phyloP scores from a whole-genome alignment of 2,888 invertebrate genomes.

The Brenthis ino region DNA sequence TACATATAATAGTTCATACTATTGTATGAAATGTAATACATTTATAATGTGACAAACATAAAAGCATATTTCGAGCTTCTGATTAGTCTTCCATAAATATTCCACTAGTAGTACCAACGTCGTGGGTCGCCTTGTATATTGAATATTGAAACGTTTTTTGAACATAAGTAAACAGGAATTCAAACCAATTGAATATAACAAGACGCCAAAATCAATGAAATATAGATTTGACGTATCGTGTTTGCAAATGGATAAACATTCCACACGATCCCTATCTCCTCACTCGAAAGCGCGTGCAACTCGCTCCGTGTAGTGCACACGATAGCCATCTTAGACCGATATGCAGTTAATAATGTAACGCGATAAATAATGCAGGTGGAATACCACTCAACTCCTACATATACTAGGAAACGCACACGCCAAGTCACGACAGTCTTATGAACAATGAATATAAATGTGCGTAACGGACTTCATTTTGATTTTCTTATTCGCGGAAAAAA shows the following conservation, averaged over 20 bases:
- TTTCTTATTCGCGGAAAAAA: background rate
- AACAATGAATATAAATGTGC: slow-evolving; percentile 4
- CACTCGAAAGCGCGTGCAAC: slow-evolving; percentile 74
- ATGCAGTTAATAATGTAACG: slow-evolving; percentile 77
- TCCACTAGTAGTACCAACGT: no score
- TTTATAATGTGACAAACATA: no score
- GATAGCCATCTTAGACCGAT: slow-evolving; percentile 77
- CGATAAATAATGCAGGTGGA: slow-evolving; percentile 77
- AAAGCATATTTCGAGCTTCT: no score
- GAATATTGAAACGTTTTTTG: no score
- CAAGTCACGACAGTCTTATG: slow-evolving; percentile 25
- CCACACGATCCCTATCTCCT: slow-evolving; percentile 65
- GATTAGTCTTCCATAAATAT: no score
- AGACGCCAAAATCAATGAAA: background rate
- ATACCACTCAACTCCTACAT: slow-evolving; percentile 58
- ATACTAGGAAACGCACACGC: slow-evolving; percentile 24
- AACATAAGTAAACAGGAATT: no score
- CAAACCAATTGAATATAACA: background rate
- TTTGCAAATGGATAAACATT: slow-evolving; percentile 49
- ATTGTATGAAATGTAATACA: no score
- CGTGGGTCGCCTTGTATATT: no score
- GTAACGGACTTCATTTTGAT: background rate
- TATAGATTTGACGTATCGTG: slow-evolving; percentile 44
- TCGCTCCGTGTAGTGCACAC: slow-evolving; percentile 66
- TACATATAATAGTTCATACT: no score